Base-by-base conservation (phyloP, 1,140 invertebrate genomes). In the Cydia amplana region DNA sequence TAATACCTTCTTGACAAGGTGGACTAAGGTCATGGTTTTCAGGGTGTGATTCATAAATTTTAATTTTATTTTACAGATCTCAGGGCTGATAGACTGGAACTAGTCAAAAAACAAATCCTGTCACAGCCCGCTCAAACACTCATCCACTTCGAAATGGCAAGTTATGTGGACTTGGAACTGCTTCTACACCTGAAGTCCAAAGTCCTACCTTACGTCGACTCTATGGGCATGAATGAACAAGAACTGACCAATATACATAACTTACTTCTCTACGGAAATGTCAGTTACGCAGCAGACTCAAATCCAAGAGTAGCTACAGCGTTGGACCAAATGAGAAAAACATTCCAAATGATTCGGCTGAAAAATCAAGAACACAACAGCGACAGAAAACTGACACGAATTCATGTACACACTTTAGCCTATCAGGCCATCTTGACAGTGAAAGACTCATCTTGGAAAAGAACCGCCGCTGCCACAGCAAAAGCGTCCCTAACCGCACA, bases 181-280 rank as follows among this genome's bases (percentile, higher is more conserved):
- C 84, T 98, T 1, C 91, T 93, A 55, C 94, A 97, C 46, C 90
- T 98, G 0, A 94, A 94, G 0, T 92, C 96, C 18, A 93, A 94
- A 77, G 94, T 98, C 0, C 93, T 97, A 72, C 96, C 96, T 1
- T 96, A 95, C 89, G 94, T 96, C 0, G 97, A 98, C 82, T 98
- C 97, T n/a, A 91, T 98, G 7, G 97, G 97, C 0, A 97, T 98
- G 96, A 98, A 98, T 87, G 97, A 98, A 87, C 97, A 96, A 85
- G 97, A 98, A 91, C 91, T 98, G 40, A 95, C 95, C 0, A 98
- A 97, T 90, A 85, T 98, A 1, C 94, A 95, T 72, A 96, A 95
- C 83, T 94, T 96, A 1, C 85, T 97, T 65, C 91, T 94, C 74
- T 94, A 95, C 86, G 96, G 96, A 1, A 95, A 96, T 78, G 94